Evolutionary conservation across 2,113 vertebrate species (phyloP), one percentile per base, ranked within the genome.

Genomic region (Ornithorhynchus anatinus): DNA sequence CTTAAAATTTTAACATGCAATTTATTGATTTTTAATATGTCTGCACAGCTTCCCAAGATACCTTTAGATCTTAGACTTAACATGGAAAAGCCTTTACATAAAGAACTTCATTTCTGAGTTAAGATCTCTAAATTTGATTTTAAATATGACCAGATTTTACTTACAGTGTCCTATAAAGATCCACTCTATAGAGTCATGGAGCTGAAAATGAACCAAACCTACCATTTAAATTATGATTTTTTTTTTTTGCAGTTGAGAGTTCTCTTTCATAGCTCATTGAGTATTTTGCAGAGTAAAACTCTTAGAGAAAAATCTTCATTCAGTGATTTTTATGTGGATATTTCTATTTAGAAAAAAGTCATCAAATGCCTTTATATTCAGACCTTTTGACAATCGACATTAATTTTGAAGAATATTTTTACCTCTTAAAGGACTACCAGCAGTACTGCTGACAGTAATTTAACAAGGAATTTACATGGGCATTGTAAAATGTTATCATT

Each of bases 241-340:
- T 90, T 92, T 91, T n/a, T n/a, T 85, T 61, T 2, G 8, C 84
- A 86, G 87, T 70, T 65, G 84, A 89, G 74, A 77, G 84, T 57
- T 86, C 84, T 87, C 80, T 92, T 90, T 88, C 83, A 88, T 90
- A 91, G 75, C 83, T 90, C 89, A 90, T 89, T 88, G 84, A 88
- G 77, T 88, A 68, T 88, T 91, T 85, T 88, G 86, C 80, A 88
- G 82, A 76, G 81, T 87, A 86, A 84, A 88, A 87, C 72, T 79
- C 69, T 67, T 80, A 65, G 19, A 81, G 88, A 89, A 85, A n/a
- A 86, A 86, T 72, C 69, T 54, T 84, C 72, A 86, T 85, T 86
- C 85, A 84, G 36, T 81, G 83, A 68, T 80, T 91, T 91, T 91
- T 88, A 89, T 84, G 81, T 61, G 82, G 50, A 81, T 88, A 81